Evolutionary conservation across 2,888 invertebrate genomes (phyloP), one percentile per base, ranked within the genome.

Genomic region (Thecocarcelia acutangulata): DNA sequence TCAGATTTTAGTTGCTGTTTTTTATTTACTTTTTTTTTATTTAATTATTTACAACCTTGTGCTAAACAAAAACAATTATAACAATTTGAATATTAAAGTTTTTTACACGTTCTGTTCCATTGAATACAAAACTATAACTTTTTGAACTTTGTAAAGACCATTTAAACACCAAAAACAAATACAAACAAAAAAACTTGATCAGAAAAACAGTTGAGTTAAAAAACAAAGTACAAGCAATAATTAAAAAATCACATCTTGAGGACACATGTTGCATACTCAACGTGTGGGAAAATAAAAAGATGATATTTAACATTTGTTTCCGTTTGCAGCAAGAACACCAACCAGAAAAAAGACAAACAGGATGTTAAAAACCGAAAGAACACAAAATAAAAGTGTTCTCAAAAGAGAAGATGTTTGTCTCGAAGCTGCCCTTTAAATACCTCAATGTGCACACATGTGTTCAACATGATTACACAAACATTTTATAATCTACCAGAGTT

Each of bases 301-400:
- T 74, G 64, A 75, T 76, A 76, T 68, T 81, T 58, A 70, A 70
- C 78, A 82, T 75, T 82, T 77, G 74, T 75, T 82, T 82, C 82
- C 82, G 82, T 75, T 82, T 82, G 46, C 44, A 19, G 48, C 40
- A 80, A 61, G 61, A 69, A 63, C 19, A n/a, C 21, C 58, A 50
- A 33, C 13, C 19, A 12, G 15, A 44, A 33, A 3, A 42, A 50
- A 59, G 50, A 72, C 50, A 78, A 72, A 81, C 80, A 80, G 80
- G 83, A 80, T 74, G 83, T 75, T 58, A 24, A 66, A 33, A 52
- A 37, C 17, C 13, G 15, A 68, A 28, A 52, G 48, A 56, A 80
- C n/a, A n/a, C n/a, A n/a, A 50, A 19, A 76, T 13, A 72, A 54
- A 12, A 73, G 58, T 56, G 17, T 68, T 15, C 19, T 46, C 21